Conservation (phyloP, 2,113 vertebrate genomes). For the Oncorhynchus gorbuscha region DNA sequence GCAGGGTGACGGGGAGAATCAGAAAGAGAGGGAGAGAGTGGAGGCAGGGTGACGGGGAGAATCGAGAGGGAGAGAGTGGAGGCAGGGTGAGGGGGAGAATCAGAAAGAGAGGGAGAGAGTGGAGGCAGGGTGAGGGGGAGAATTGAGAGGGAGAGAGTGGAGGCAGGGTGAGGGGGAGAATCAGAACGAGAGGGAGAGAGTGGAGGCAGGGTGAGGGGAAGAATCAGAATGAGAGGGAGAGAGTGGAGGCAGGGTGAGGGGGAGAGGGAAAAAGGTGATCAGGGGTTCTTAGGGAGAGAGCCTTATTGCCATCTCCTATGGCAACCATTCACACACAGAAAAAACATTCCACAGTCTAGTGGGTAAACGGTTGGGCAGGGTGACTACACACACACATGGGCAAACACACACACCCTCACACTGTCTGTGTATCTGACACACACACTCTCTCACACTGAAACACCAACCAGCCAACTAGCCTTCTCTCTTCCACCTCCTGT, state of each 20-base stretch:
- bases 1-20: not conserved
- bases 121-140: not conserved
- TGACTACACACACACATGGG: slow-evolving; percentile 14
- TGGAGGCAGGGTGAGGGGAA: no score
- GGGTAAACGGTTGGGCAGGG: not conserved
- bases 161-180: no score
- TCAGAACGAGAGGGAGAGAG: no score
- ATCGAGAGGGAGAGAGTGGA: no score
- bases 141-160: no score
- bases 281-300: slow-evolving; percentile 13
- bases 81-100: no score
- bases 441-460: slow-evolving; percentile 28
- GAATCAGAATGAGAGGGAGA: no score
- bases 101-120: no score
- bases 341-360: slow-evolving; percentile 6
- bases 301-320: slow-evolving; percentile 30
- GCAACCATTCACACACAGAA: slow-evolving; percentile 37
- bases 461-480: not conserved
- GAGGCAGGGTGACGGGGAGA: no score
- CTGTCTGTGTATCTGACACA: slow-evolving; percentile 1
- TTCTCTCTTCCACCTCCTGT: slow-evolving; percentile 9
- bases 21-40: no score
- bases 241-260: not conserved
- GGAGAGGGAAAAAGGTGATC: not conserved
- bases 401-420: slow-evolving; percentile 21